Base-by-base conservation (phyloP, 2,888 invertebrate species). In the Drosophila mayaguana region DNA sequence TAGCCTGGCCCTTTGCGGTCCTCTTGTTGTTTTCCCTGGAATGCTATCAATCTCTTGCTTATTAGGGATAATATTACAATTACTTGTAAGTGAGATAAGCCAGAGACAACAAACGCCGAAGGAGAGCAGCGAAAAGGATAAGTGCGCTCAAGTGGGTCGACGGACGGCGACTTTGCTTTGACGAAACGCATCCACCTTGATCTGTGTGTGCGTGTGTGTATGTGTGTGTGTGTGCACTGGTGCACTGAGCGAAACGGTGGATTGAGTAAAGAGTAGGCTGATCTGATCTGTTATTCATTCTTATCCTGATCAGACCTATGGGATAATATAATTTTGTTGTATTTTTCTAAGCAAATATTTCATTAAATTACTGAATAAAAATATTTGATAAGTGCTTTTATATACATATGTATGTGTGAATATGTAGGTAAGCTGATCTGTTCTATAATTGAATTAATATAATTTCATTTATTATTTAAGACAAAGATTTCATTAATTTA, bases 11-110 rank as follows among this genome's bases (percentile, higher is more conserved):
- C 68, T 78, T 81, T 84, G 72, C 73, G 72, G 54, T n/a, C n/a
- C 34, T 48, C 60, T 68, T 75, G 69, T 72, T 73, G 72, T 72
- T 87, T 86, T 86, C 85, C 78, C 73, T 46, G 70, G 83, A 88
- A 86, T 86, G 88, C 82, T 88, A 88, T 88, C 87, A 88, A 89
- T 88, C 87, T 88, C 80, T 78, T 75, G 86, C 87, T 89, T 89
- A 89, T 88, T 88, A 81, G 86, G 87, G 81, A 89, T 88, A 88
- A 88, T 88, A 88, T 88, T 88, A 88, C 87, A 89, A 88, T 88
- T 89, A 86, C 88, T 80, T 88, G 83, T 81, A 83, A 83, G 87
- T 78, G 90, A 77, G 86, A 87, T 87, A 87, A 86, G 90, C 73
- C 74, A 67, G 66, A 43, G 55, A 63, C 76, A 71, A 71, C 77